These are phyloP conservation scores for Bufo gargarizans DNA, from an alignment of 2,113 vertebrate genomes.

Conservation along the genomic window DNA sequence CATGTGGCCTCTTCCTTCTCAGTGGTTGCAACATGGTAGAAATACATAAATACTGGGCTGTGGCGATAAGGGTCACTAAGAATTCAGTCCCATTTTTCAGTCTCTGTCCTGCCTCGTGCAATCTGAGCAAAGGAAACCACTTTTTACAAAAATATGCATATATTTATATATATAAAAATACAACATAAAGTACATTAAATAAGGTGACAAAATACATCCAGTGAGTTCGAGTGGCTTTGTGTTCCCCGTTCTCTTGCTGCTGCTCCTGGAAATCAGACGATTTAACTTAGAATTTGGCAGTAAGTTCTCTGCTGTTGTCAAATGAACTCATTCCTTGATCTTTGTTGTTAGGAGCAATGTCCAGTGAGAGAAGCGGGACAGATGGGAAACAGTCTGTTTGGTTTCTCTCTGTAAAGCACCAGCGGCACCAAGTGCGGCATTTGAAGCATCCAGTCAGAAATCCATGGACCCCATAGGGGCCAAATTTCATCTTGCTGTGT, in stretches of 20 bases:
- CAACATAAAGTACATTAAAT: constrained; percentile 57
- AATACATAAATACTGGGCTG: constrained; percentile 27
- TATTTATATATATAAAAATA: constrained; percentile 55
- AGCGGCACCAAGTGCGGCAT: constrained; percentile 73
- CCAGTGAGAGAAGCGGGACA: constrained; percentile 39
- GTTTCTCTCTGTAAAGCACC: constrained; percentile 69
- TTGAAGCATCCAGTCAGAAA: constrained; percentile 75
- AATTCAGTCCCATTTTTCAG: constrained; percentile 42
- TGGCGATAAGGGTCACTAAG: background rate
- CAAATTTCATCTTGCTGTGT: constrained; percentile 69
- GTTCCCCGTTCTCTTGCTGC: background rate
- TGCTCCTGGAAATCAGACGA: constrained; percentile 3
- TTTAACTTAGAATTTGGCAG: background rate
- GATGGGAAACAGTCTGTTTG: constrained; percentile 67
- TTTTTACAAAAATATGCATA: constrained; percentile 57
- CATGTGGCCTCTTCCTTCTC: constrained; percentile 20
- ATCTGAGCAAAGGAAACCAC: constrained; percentile 53
- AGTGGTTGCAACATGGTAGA: constrained; percentile 12
- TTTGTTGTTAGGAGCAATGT: background rate
- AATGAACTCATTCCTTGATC: background rate
- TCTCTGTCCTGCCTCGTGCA: constrained; percentile 58
- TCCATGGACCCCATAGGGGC: constrained; percentile 82
- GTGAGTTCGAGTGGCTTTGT: constrained; percentile 30
- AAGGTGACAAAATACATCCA: constrained; percentile 51
- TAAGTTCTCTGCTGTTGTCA: constrained; percentile 39